Evolutionary conservation across 2,888 invertebrate species (phyloP).

Genomic region (Crocallis elinguaria): DNA sequence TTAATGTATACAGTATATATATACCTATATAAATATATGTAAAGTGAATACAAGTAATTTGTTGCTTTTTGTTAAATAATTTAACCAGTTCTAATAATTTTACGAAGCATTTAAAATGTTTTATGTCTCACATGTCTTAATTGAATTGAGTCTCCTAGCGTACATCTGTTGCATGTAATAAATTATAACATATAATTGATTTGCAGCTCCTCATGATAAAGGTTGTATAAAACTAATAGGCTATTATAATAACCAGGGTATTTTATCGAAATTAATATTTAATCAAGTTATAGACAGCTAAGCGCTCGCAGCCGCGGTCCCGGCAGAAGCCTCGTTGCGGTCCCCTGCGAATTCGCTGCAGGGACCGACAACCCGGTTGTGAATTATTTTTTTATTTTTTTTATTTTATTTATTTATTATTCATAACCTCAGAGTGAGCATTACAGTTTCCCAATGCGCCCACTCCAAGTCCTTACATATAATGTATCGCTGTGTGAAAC

Average conservation of each 20-base stretch:
- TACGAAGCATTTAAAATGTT: conserved; percentile 7
- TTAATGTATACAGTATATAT: no score
- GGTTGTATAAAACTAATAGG: conserved; percentile 5
- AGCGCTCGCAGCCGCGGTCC: no score
- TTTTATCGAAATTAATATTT: neutral
- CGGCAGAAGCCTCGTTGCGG: no score
- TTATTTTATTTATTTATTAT: no score
- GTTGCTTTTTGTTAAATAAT: conserved; percentile 2
- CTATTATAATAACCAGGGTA: neutral
- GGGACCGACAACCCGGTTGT: no score
- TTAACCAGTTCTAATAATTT: conserved; percentile 6
- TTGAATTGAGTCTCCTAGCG: conserved; percentile 8
- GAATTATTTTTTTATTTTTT: no score
- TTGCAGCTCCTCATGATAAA: neutral
- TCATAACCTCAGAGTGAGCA: no score
- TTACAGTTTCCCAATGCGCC: no score
- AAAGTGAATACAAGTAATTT: neutral
- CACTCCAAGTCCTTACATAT: no score
- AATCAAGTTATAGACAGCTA: neutral
- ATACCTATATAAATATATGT: neutral
- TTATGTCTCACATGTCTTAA: conserved; percentile 9
- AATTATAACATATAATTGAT: conserved; percentile 12
- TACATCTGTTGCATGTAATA: conserved; percentile 20
- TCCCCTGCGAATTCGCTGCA: no score
- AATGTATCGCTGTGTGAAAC: no score